Conservation (phyloP, 2,113 vertebrate species). For the Corapipo altera region DNA sequence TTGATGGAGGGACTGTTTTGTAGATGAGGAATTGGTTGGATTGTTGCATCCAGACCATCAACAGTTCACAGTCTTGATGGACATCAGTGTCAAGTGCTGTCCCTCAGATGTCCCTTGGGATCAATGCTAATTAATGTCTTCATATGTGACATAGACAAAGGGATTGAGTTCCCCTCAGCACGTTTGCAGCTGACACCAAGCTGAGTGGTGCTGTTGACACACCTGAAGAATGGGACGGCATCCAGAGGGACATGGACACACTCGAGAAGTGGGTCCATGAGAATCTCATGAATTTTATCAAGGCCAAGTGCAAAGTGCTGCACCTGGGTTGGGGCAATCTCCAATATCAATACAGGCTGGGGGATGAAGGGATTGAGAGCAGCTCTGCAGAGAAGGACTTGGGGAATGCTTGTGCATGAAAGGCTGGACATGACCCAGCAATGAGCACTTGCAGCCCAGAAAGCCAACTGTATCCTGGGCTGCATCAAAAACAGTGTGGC, state of each 20-base stretch:
- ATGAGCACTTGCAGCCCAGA: not conserved
- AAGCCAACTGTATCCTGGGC: not conserved
- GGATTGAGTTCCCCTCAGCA: not conserved
- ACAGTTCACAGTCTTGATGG: rapidly evolving
- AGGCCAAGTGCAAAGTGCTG: not conserved
- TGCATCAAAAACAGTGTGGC: not conserved
- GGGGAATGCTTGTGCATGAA: not conserved
- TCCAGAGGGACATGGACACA: not conserved
- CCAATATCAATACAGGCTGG: not conserved
- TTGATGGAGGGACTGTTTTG: not conserved
- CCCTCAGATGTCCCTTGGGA: not conserved
- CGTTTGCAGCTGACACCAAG: not conserved
- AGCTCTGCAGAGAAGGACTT: not conserved
- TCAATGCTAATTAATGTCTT: not conserved
- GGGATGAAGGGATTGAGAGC: not conserved
- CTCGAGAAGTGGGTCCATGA: not conserved
- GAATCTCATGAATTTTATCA: not conserved
- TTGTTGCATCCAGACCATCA: not conserved
- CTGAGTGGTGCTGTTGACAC: not conserved
- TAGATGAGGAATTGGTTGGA: not conserved
- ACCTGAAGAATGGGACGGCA: not conserved
- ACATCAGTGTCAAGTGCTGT: not conserved
- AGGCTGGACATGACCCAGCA: not conserved
- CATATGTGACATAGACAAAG: not conserved
- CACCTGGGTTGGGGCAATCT: not conserved